Base-by-base conservation (phyloP, 2,888 invertebrate genomes). In the Standfussiana lucernea region DNA sequence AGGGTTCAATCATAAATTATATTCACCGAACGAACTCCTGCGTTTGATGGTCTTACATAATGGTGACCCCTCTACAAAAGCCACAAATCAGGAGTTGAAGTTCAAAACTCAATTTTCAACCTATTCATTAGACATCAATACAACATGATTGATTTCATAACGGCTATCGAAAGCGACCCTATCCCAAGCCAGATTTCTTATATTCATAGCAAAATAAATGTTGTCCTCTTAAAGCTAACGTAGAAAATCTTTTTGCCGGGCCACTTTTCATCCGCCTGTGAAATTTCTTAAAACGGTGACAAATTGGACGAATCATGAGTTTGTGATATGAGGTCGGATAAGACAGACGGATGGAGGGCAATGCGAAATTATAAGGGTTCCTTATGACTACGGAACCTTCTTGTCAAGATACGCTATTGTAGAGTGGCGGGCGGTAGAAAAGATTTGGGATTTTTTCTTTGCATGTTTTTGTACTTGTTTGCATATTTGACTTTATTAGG, bases 281-380 rank as follows among this genome's bases (percentile, higher is more conserved):
- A 82, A 88, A 87, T 87, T 87, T 87, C 75, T 79, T 82, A 84
- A 88, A 87, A 75, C 71, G 72, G 74, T 88, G 87, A 88, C 87
- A 88, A 87, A 88, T 87, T 88, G 89, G 73, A 78, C 79, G 78
- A 81, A 87, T 77, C 85, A 75, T 76, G 89, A 88, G 87, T 83
- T 82, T 73, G 79, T 83, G 85, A 87, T 89, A 82, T 82, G 77
- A 85, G 75, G 75, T 79, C 69, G 79, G 85, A 88, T 87, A 87
- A 87, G 76, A 83, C 73, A 82, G 80, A 75, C 76, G 79, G 68
- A 83, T 72, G 77, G 77, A 80, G 78, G 72, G 62, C 64, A 72
- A 77, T 67, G 65, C 66, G 37, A 87, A 80, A 81, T 88, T 87
- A 83, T 87, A 83, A 82, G 78, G 79, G 83, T 61, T 72, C 32